phyloP scores from a whole-genome alignment of 2,888 invertebrate genomes.

The Pachycephus smyrnensis region DNA sequence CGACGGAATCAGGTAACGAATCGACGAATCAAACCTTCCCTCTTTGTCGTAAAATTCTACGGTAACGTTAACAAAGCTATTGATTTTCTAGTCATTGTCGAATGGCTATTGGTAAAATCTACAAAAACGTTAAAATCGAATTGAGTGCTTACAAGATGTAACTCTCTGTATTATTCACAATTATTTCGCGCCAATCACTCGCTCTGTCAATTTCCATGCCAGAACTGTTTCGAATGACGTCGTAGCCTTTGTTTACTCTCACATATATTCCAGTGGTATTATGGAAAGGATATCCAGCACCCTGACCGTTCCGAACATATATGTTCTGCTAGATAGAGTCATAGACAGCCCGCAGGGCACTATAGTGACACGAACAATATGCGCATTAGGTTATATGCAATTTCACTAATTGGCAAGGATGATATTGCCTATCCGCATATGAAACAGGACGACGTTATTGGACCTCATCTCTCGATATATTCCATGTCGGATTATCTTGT shows the following conservation, averaged over 20 bases:
- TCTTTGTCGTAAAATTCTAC: background rate
- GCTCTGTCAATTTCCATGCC: background rate
- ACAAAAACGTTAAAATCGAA: background rate
- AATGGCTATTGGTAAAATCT: background rate
- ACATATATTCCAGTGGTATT: background rate
- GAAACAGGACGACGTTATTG: background rate
- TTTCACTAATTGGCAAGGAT: slow-evolving; percentile 51
- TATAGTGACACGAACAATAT: slow-evolving; percentile 22
- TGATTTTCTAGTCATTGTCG: background rate
- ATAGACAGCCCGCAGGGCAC: background rate
- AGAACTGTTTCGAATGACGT: background rate
- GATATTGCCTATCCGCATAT: slow-evolving; percentile 35
- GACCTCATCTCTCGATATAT: slow-evolving; percentile 1
- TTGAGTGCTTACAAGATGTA: background rate
- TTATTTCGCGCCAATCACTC: background rate
- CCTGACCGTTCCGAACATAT: background rate
- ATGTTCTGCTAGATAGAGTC: background rate
- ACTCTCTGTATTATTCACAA: background rate
- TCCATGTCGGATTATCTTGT: slow-evolving; percentile 2
- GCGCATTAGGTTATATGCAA: slow-evolving; percentile 37
- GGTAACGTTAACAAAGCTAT: slow-evolving; percentile 14
- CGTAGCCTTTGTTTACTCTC: background rate
- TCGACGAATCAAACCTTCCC: background rate
- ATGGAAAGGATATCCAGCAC: background rate
- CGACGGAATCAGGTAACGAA: background rate